Conservation (phyloP, 2,797 vertebrate species). For the Hyperoplus lanceolatus region DNA sequence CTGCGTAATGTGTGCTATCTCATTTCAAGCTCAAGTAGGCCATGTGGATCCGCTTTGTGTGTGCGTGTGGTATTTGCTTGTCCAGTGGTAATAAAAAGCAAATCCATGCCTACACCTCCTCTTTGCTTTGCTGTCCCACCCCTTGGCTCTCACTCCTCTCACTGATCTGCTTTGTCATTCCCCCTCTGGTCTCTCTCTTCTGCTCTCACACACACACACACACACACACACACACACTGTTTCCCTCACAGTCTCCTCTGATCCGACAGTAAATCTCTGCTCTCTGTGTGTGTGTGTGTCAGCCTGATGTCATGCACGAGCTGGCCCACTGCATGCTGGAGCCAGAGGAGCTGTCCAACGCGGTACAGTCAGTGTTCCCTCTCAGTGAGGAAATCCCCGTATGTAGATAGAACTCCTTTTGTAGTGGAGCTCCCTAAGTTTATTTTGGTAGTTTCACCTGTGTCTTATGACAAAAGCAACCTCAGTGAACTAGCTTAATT, state of each 20-base stretch:
- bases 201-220: conserved; percentile 47
- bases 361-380: conserved; percentile 83
- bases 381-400: conserved; percentile 6
- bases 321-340: conserved; percentile 90
- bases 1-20: conserved; percentile 56
- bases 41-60: conserved; percentile 46
- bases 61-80: conserved; percentile 51
- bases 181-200: conserved; percentile 45
- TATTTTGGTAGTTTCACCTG: conserved; percentile 32
- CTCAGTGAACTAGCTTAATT: neutral
- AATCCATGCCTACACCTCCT: conserved; percentile 64
- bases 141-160: conserved; percentile 48
- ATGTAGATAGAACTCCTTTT: conserved; percentile 26
- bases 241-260: conserved; percentile 44
- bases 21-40: conserved; percentile 75
- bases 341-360: conserved; percentile 84
- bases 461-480: conserved; percentile 1
- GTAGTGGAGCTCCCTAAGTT: conserved; percentile 8
- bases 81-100: conserved; percentile 38
- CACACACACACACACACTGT: conserved; percentile 38
- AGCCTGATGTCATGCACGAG: conserved; percentile 89
- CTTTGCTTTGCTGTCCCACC: conserved; percentile 74
- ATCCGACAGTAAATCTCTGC: conserved; percentile 59
- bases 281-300: conserved; percentile 66
- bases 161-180: conserved; percentile 74